Evolutionary conservation across 2,888 invertebrate genomes (phyloP), one percentile per base, ranked within the genome.

Genomic region (Camptogramma bilineatum): DNA sequence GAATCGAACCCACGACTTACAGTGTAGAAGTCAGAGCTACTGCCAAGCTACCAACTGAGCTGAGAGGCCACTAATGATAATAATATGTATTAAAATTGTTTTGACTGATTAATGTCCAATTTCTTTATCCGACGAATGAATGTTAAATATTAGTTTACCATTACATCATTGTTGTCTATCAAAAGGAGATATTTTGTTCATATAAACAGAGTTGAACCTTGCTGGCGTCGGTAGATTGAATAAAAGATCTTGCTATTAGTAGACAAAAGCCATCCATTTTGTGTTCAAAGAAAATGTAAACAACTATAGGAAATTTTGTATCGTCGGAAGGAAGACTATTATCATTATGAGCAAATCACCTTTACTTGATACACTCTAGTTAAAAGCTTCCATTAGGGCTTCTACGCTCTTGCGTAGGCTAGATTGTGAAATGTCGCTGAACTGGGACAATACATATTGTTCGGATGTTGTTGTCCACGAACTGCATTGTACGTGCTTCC

Each of bases 401-500:
- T 56, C 55, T 31, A 65, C 31, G 56, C 50, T 58, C 57, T 42
- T n/a, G n/a, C n/a, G n/a, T 51, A 53, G 51, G 42, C 50, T 64
- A 52, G 53, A 53, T 48, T 52, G 39, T 61, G 62, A 60, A 62
- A 64, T 66, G 62, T 69, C 68, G 59, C 64, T 66, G 67, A 69
- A 67, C 63, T 54, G 50, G 66, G 52, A 69, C 71, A 71, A 68
- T 66, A 68, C 61, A 64, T 66, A 62, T 60, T 67, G 69, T 66
- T 68, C 51, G 54, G 52, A 63, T 61, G 64, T 69, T 65, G 62
- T 58, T 50, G 46, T 64, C 55, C 24, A 58, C 28, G 53, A 58
- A 58, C 51, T 58, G 62, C 58, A 65, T 62, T 58, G 61, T 58
- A 54, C 50, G 34, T 50, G 61, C 44, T 54, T 57, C 57, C 54